Evolutionary conservation across 2,888 invertebrate genomes (phyloP), one percentile per base, ranked within the genome.

Genomic region (Tetragnatha montana): DNA sequence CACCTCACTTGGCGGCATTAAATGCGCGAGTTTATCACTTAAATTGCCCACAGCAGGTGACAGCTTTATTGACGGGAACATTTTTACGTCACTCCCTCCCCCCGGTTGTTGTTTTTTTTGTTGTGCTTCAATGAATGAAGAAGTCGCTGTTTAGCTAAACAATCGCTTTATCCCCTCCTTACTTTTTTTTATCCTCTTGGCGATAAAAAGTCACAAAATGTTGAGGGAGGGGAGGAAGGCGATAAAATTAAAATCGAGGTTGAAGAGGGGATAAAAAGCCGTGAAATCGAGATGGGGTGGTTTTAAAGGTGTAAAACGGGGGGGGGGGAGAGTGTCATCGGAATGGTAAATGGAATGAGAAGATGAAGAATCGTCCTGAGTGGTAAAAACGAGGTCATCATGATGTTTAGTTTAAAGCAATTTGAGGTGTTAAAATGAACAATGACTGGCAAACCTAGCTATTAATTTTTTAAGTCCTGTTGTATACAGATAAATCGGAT

Each of bases 21-120:
- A 88, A 82, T 82, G 87, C 70, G 87, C 51, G 78, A 71, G 87
- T 88, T 88, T 88, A 81, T 88, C 87, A 88, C 87, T 88, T 88
- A 88, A 88, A 88, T 88, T 81, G 82, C 87, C 87, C 82, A 35
- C 19, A 74, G 51, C 82, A 88, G 81, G 87, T 88, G 87, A 88
- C 87, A 88, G 87, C 81, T 88, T 88, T 88, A 88, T 88, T 88
- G 87, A 88, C 81, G 87, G 81, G 82, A 88, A 88, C 87, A 88
- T 82, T 82, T 88, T 88, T 82, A 76, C 81, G 82, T 82, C 81
- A 82, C 75, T 50, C 47, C 47, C 69, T 21, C 50, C 50, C 76
- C 7, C n/a, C 76, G 60, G 4, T 60, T 60, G 10, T 4, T 60
- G 12, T 60, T 60, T 60, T 78, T 78, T 51, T 78, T 21, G 51